Conservation (phyloP, 1,140 invertebrate species). For the Temnothorax longispinosus region DNA sequence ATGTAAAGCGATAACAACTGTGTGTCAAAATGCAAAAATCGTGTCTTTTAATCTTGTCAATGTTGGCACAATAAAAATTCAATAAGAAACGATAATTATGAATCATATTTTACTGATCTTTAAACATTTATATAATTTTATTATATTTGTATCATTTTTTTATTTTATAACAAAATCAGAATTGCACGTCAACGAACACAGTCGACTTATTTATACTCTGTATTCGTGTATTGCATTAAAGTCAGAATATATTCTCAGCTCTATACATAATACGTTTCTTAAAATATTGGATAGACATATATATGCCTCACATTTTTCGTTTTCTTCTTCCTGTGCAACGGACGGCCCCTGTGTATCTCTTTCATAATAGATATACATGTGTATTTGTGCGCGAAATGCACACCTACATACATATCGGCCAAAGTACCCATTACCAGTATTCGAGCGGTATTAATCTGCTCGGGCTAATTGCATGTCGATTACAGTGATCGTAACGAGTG, state of each 20-base stretch:
- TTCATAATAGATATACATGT: constrained; percentile 9
- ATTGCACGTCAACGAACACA: neutral
- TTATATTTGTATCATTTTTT: neutral
- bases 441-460: constrained; percentile 70
- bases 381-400: constrained; percentile 23
- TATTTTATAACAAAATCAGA: neutral
- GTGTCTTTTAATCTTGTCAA: neutral
- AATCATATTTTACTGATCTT: neutral
- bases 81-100: constrained; percentile 1
- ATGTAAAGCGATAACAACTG: neutral
- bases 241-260: neutral
- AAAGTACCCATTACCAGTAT: constrained; percentile 72
- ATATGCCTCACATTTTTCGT: constrained; percentile 6
- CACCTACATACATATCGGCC: constrained; percentile 42
- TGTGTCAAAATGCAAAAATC: neutral
- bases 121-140: neutral
- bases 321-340: constrained; percentile 24
- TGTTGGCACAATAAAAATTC: neutral
- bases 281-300: constrained; percentile 8
- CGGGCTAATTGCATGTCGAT: constrained; percentile 74
- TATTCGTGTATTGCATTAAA: neutral
- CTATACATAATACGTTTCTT: neutral
- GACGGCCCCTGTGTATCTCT: constrained; percentile 37
- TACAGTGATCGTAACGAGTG: constrained; percentile 73
- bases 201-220: neutral